Conservation (phyloP, 2,113 vertebrate species). For the Rafetus swinhoei region DNA sequence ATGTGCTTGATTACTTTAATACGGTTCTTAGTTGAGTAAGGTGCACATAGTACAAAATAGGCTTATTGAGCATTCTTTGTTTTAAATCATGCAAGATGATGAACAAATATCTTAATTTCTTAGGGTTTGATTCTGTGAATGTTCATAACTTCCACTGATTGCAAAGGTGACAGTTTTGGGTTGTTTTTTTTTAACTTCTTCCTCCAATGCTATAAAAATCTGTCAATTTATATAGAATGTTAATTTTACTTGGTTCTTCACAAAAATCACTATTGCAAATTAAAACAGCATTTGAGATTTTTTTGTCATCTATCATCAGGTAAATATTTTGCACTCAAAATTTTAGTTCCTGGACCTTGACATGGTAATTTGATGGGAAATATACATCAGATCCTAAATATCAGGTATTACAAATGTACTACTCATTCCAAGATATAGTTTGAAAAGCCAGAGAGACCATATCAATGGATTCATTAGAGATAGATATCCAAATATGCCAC, state of each 20-base stretch:
- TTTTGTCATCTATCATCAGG: background rate
- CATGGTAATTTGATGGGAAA: background rate
- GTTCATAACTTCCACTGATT: background rate
- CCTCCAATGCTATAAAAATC: background rate
- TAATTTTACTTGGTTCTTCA: background rate
- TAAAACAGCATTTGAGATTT: background rate
- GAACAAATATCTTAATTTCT: constrained; percentile 1
- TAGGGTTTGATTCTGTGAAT: background rate
- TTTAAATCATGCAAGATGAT: constrained; percentile 23
- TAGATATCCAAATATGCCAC: background rate
- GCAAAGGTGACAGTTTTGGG: background rate
- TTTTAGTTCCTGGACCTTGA: background rate
- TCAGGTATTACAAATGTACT: background rate
- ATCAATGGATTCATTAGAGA: background rate
- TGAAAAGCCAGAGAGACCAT: background rate
- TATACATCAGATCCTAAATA: background rate
- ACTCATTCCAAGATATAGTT: background rate
- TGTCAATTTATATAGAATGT: background rate
- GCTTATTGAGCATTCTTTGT: constrained; percentile 6
- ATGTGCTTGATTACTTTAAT: constrained; percentile 45
- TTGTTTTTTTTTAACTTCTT: background rate
- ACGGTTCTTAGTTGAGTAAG: background rate
- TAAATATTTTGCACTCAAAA: background rate
- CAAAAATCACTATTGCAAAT: background rate
- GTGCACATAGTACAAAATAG: constrained; percentile 14